Percentiles rank a stretch among this genome's conserved stretches.
phyloP scores from a whole-genome alignment of 1,140 invertebrate species.

The Zaprionus vittiger region DNA sequence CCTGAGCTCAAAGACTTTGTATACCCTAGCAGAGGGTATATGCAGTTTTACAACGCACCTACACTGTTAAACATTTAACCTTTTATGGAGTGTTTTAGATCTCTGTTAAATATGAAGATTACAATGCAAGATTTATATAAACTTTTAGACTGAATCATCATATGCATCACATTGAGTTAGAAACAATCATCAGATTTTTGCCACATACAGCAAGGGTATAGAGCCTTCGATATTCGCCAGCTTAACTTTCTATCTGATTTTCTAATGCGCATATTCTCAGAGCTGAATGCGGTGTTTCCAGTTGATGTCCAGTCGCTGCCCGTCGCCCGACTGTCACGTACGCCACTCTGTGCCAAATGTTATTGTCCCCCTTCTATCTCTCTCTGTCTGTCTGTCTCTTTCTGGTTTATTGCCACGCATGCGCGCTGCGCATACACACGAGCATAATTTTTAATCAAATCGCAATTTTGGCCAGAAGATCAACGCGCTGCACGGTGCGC shows the following conservation, averaged over 20 bases:
- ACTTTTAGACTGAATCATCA: too few species aligned
- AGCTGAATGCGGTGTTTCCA: conserved; percentile 34
- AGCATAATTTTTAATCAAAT: conserved; percentile 65
- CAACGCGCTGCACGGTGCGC: conserved; percentile 7
- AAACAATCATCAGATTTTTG: too few species aligned
- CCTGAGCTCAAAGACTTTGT: conserved; percentile 8
- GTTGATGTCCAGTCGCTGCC: conserved; percentile 17
- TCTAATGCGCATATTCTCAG: conserved; percentile 50
- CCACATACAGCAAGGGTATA: too few species aligned
- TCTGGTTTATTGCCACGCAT: conserved; percentile 38
- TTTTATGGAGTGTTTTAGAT: too few species aligned
- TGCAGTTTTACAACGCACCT: not conserved
- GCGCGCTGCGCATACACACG: conserved; percentile 39
- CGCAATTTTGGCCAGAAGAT: conserved; percentile 44
- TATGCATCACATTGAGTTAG: too few species aligned
- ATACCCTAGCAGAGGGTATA: not conserved
- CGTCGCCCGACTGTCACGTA: conserved; percentile 39
- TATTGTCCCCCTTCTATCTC: conserved; percentile 21
- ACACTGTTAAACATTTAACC: not conserved
- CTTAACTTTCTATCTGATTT: not conserved
- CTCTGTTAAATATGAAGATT: too few species aligned
- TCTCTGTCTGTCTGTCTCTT: not conserved
- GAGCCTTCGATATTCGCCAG: too few species aligned
- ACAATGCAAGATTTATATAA: too few species aligned
- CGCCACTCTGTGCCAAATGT: conserved; percentile 40